Percentiles rank a stretch among this genome's conserved stretches.
phyloP scores from a whole-genome alignment of 2,888 invertebrate genomes.

The Trachelus iudaicus region DNA sequence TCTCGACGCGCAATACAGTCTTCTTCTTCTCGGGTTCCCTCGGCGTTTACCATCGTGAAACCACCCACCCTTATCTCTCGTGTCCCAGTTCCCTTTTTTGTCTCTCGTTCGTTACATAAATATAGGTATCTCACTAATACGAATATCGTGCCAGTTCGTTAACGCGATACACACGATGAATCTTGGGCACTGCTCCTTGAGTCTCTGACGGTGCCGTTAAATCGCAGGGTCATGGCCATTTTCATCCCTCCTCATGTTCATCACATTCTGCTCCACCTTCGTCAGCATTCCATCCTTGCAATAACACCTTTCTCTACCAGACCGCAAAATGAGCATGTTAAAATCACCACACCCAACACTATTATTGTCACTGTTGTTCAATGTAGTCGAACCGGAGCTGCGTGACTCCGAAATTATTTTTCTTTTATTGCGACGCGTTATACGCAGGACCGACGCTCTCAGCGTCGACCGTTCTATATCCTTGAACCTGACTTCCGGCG shows the following conservation, averaged over 20 bases:
- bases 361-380: conserved; percentile 17
- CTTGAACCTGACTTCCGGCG: not conserved
- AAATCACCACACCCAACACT: conserved; percentile 9
- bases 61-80: not conserved
- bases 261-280: not conserved
- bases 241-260: not conserved
- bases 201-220: not conserved
- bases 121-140: not conserved
- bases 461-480: not conserved
- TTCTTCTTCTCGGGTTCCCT: not conserved
- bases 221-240: not conserved
- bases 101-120: not conserved
- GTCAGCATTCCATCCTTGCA: not conserved
- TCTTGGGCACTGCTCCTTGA: not conserved
- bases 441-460: conserved; percentile 6
- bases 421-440: not conserved
- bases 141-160: not conserved
- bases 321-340: not conserved
- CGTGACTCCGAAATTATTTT: not conserved
- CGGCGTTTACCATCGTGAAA: not conserved
- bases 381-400: not conserved
- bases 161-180: not conserved
- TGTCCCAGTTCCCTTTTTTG: not conserved
- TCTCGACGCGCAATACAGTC: not conserved
- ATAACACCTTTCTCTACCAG: not conserved